Base-by-base conservation (phyloP, 2,113 vertebrate genomes). In the Baryphthengus martii region DNA sequence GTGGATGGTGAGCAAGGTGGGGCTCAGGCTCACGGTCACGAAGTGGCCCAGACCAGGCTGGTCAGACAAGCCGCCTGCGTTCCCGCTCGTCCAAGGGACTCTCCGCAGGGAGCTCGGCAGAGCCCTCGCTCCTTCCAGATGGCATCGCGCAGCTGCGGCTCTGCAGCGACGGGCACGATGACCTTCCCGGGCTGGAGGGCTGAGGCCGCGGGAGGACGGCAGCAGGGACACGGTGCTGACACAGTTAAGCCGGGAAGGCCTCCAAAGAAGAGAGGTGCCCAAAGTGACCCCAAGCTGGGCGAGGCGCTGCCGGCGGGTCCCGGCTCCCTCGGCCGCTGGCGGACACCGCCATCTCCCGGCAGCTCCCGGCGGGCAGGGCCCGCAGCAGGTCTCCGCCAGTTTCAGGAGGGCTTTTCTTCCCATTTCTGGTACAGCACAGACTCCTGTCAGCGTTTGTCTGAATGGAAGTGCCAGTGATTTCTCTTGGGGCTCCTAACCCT, bases 271-370 rank as follows among this genome's bases (percentile, higher is more conserved):
- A 28, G 21, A 9, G 62, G 11, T 62, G 85, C 72, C 72, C 14
- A 6, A 1, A 23, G 63, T 2, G 71, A 24, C 17, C 49, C 61
- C 8, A 26, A 13, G 28, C 49, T 7, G 58, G 78, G 53, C 68
- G 3, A 9, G 40, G 40, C 31, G 2, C 24, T 37, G 62, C 31
- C 0, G 11, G 61, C 7, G 50, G 12, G 31, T 33, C 8, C n/a
- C 31, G 6, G 65, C 29, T 45, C 23, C 47, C 68, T 35, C 35
- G 10, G 56, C 49, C 6, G 72, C 93, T 89, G 89, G 82, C 9
- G n/a, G 68, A 90, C 73, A 89, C 59, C 19, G 84, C 96, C 97
- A 94, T 61, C 97, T 96, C 88, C 88, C 26, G 92, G 94, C 94
- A 23, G 87, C 47, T 42, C 28, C n/a, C 10, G 55, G 70, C 49